Evolutionary conservation across 2,888 invertebrate genomes (phyloP), one percentile per base, ranked within the genome.

Genomic region (Napeogenes inachia): DNA sequence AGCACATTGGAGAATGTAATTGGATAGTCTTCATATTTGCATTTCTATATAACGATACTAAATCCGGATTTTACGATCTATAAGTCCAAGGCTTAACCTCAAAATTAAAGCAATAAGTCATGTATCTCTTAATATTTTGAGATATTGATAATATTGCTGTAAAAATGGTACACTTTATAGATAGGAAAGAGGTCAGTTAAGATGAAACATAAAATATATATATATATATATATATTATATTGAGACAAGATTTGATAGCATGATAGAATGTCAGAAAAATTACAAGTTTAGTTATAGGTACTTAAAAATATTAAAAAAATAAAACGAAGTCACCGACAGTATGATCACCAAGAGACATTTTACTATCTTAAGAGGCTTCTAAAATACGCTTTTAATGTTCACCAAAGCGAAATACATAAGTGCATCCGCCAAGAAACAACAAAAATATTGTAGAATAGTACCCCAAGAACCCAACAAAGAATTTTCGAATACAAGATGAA

Each of bases 401-500:
- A 42, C 57, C 53, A 45, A 35, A 45, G 54, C 59, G 45, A 59
- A 21, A 54, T 59, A 45, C 53, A 53, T 56, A 59, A 46, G 50
- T 63, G 62, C 62, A 63, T 56, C 59, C 62, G 45, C 53, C 13
- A 57, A 56, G 56, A 63, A 54, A 63, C 56, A 57, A 63, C 62
- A 54, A 63, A 63, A 59, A 63, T 63, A 59, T 59, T 59, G 42
- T 42, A 42, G 42, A 42, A 42, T 42, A 42, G 10, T 12, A 42
- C 42, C 42, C 12, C 5, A 42, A 42, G 42, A 42, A 42, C 42
- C 42, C 10, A 42, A 42, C 42, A 42, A 42, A 42, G 42, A 42
- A 42, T 42, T 42, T 42, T 42, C 10, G 68, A 73, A 71, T 72
- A 70, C 62, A 46, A 60, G 63, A 64, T 64, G 64, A 62, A 62